Base-by-base conservation (phyloP, 2,888 invertebrate genomes). In the Rambutsinella grinnellia region DNA sequence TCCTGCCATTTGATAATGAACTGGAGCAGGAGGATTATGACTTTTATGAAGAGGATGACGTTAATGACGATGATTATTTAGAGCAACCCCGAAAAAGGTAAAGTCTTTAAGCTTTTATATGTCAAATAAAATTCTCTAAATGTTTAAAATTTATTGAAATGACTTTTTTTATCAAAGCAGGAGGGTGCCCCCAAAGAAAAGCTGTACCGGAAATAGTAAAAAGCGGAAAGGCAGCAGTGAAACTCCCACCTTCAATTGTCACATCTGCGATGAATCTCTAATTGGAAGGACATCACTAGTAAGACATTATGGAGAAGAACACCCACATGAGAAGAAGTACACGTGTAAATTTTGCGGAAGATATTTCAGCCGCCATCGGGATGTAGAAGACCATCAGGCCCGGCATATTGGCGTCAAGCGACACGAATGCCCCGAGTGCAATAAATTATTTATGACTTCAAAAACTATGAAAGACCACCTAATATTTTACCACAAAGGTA, bases 331-430 rank as follows among this genome's bases (percentile, higher is more conserved):
- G 21, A 66, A 53, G 2, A 26, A 46, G 2, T 72, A 51, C 23
- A 66, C 66, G 8, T 72, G 72, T 23, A 60, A 60, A 66, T 72
- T 60, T 23, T 72, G 72, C 46, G 19, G 51, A 27, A 1, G 10
- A 1, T 60, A 72, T 44, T 72, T 53, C 19, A 28, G 13, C 2
- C 19, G 28, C n/a, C 49, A 62, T 46, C 49, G 72, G 17, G 53
- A 60, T 10, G 5, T 13, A 5, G 19, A n/a, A 0, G 17, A 6
- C 0, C 71, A 71, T 26, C 71, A 71, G 10, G 44, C 63, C 10
- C 26, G 27, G 27, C 71, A 71, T 36, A 36, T 13, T 13, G 36
- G 36, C 6, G 13, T 36, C 36, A 36, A 36, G 13, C 36, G 5
- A 36, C 6, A 8, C 13, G 49, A 36, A 8, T 36, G 36, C 13